These are phyloP conservation scores for Notodonta ziczac DNA, from an alignment of 2,888 invertebrate species.

Conservation along the genomic window DNA sequence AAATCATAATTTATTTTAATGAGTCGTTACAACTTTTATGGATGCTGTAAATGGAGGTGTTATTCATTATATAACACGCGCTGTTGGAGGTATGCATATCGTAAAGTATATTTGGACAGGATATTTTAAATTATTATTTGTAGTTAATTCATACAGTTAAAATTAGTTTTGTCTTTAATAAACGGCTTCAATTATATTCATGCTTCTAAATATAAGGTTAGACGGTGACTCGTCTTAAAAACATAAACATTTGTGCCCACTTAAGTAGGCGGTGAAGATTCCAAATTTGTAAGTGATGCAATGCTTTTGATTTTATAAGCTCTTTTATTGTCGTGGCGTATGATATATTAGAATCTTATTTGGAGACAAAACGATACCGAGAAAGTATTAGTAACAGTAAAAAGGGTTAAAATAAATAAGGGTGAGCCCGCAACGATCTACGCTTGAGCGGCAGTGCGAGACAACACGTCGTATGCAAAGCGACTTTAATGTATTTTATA, in stretches of 20 bases:
- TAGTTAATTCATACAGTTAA: not conserved
- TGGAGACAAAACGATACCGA: slow-evolving; percentile 29
- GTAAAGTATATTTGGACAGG: not conserved
- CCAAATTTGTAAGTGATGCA: not conserved
- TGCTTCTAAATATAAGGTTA: not conserved
- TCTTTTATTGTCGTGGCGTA: not conserved
- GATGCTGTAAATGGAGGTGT: not conserved
- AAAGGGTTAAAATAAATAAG: slow-evolving; percentile 48
- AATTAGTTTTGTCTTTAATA: too few species aligned
- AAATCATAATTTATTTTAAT: not conserved
- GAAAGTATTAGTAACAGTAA: slow-evolving; percentile 37
- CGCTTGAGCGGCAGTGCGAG: slow-evolving; percentile 49
- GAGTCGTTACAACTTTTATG: not conserved
- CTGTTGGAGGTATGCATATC: not conserved
- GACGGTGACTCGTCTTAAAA: not conserved
- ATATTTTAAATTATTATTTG: slow-evolving; percentile 1
- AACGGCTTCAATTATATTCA: too few species aligned
- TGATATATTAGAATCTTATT: slow-evolving; percentile 33
- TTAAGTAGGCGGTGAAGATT: not conserved
- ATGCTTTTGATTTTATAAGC: not conserved
- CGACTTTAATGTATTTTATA: slow-evolving; percentile 25
- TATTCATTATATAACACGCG: not conserved
- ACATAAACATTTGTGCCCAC: not conserved
- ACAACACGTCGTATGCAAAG: slow-evolving; percentile 36
- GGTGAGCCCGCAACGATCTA: slow-evolving; percentile 43